A percentile compares a stretch with the other conserved stretches of the same genome.
Evolutionary conservation across 1,140 invertebrate genomes (phyloP).

Genomic region (Akabosia matsudoensis): DNA sequence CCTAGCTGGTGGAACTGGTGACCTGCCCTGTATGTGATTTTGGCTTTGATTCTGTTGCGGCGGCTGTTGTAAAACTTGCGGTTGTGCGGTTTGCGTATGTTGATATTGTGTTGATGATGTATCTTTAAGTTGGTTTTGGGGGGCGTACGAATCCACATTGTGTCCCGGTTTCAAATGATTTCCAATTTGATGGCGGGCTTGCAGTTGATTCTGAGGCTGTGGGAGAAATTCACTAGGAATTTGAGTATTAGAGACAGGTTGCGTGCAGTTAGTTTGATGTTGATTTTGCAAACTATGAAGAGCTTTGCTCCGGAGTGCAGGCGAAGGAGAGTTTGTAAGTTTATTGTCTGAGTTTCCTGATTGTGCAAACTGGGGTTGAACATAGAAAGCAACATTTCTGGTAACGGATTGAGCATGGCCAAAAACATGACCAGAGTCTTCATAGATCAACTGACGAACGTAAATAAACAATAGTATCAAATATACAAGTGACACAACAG

Average conservation of each 20-base stretch:
- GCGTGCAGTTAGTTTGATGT: not conserved
- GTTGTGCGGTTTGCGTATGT: not conserved
- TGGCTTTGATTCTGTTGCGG: not conserved
- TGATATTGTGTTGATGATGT: not conserved
- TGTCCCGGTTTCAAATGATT: slow-evolving; percentile 14
- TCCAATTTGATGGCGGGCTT: slow-evolving; percentile 1
- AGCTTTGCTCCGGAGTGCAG: slow-evolving; percentile 16
- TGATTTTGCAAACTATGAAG: slow-evolving; percentile 12
- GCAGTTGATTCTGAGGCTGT: not conserved
- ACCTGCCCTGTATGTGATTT: not conserved
- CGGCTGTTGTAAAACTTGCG: not conserved
- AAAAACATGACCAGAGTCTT: slow-evolving; percentile 33
- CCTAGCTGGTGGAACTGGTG: not conserved
- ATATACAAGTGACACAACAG: slow-evolving; percentile 25
- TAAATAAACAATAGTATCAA: slow-evolving; percentile 27
- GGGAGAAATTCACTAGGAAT: slow-evolving; percentile 19
- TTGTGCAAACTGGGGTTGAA: slow-evolving; percentile 34
- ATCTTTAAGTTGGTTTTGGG: not conserved
- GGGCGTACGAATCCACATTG: not conserved
- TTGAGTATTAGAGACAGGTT: slow-evolving; percentile 7
- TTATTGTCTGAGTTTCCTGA: slow-evolving; percentile 33
- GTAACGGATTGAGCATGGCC: slow-evolving; percentile 34
- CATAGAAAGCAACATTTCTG: slow-evolving; percentile 36
- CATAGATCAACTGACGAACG: slow-evolving; percentile 28
- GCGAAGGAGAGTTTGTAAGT: slow-evolving; percentile 25